Percentiles rank a stretch among this genome's conserved stretches.
phyloP scores from a whole-genome alignment of 2,888 invertebrate genomes.

The Drosophila setosimentum region DNA sequence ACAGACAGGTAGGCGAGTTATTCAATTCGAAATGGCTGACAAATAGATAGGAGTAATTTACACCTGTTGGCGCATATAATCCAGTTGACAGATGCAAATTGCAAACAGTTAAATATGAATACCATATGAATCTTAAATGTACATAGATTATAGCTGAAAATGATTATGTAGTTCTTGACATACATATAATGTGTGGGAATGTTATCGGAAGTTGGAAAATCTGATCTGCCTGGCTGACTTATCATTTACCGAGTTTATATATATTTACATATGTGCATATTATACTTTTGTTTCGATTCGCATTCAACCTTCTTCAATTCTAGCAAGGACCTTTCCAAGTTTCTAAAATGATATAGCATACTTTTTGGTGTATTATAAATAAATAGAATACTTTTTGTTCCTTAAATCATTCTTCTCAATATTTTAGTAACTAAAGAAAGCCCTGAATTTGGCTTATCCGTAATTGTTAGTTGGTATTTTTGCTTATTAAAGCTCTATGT shows the following conservation, averaged over 20 bases:
- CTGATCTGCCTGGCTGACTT: background rate
- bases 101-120: conserved; percentile 6
- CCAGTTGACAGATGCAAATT: conserved; percentile 43
- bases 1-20: conserved; percentile 1
- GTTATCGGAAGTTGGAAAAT: background rate
- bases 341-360: conserved; percentile 25
- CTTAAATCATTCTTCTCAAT: background rate
- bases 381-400: background rate
- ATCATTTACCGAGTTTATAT: background rate
- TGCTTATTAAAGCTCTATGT: too few relatives aligned
- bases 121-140: background rate
- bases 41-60: conserved; percentile 12
- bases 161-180: background rate
- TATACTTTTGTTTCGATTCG: background rate
- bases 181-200: background rate
- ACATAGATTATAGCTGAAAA: background rate
- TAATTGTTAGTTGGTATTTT: background rate
- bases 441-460: background rate
- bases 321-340: background rate
- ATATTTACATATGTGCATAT: background rate
- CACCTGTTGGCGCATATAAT: conserved; percentile 35
- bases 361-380: conserved; percentile 23
- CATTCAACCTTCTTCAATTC: background rate
- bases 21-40: conserved; percentile 2
- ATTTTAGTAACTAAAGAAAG: background rate